Conservation (phyloP, 2,797 vertebrate genomes). For the Capromys pilorides region DNA sequence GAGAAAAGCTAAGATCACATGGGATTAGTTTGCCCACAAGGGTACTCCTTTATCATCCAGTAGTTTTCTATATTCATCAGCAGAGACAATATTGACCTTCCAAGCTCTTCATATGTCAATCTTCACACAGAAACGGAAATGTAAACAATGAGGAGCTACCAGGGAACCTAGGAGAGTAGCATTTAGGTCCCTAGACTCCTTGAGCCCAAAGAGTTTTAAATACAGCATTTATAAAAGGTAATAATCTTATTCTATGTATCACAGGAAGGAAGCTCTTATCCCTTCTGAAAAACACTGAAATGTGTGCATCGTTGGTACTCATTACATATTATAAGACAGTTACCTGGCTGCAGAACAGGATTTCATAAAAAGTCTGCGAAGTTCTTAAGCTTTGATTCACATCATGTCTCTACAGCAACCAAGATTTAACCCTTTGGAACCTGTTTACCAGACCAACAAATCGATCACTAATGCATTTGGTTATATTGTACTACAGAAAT, state of each 20-base stretch:
- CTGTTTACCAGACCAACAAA: slow-evolving; percentile 64
- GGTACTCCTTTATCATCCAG: background rate
- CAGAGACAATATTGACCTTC: background rate
- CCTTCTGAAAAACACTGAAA: background rate
- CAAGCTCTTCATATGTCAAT: background rate
- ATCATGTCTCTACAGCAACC: background rate
- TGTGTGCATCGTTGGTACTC: background rate
- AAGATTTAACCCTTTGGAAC: background rate
- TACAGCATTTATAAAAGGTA: background rate
- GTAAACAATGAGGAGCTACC: background rate
- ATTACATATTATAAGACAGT: background rate
- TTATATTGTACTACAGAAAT: slow-evolving; percentile 70
- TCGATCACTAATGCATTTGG: slow-evolving; percentile 69
- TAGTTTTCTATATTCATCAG: background rate
- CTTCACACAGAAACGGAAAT: background rate
- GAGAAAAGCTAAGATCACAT: slow-evolving; percentile 31
- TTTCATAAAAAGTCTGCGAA: slow-evolving; percentile 54
- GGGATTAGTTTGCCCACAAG: slow-evolving; percentile 8
- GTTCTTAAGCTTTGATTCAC: slow-evolving; percentile 39
- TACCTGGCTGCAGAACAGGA: slow-evolving; percentile 4
- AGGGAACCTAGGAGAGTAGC: background rate
- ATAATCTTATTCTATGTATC: background rate
- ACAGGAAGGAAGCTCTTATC: background rate
- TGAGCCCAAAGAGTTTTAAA: background rate
- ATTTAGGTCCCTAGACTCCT: background rate